Evolutionary conservation across 1,140 invertebrate species (phyloP).

Genomic region (Dendroctonus ponderosae): DNA sequence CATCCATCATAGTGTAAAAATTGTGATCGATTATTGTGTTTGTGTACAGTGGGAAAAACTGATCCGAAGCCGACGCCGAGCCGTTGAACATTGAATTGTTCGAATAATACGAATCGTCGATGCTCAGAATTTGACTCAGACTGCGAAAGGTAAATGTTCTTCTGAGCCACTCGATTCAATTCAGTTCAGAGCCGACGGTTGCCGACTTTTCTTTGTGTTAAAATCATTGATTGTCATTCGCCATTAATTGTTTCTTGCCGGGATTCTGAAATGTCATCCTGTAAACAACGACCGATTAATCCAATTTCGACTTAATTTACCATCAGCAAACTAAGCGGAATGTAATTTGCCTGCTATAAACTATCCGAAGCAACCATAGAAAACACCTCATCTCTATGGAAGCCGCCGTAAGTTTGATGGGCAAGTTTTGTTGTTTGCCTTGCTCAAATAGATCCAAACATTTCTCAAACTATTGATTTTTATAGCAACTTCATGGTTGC

Average conservation of each 20-base stretch:
- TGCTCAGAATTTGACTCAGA: slow-evolving; percentile 34
- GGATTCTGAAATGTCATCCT: slow-evolving; percentile 49
- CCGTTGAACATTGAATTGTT: slow-evolving; percentile 39
- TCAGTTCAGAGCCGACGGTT: slow-evolving; percentile 1
- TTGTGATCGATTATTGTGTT: slow-evolving; percentile 48
- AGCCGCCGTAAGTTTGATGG: too few species aligned
- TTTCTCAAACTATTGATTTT: too few species aligned
- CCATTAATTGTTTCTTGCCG: slow-evolving; percentile 49
- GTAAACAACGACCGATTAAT: slow-evolving; percentile 38
- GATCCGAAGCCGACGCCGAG: slow-evolving; percentile 49
- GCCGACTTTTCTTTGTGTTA: slow-evolving; percentile 46
- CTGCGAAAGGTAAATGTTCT: slow-evolving; percentile 41
- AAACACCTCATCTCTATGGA: too few species aligned
- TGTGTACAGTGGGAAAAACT: slow-evolving; percentile 46
- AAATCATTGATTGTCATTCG: slow-evolving; percentile 45
- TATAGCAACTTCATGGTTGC: too few species aligned
- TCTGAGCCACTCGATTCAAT: too few species aligned
- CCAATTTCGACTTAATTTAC: too few species aligned
- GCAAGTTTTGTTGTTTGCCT: too few species aligned
- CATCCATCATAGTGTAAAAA: slow-evolving; percentile 45
- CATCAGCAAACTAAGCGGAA: too few species aligned
- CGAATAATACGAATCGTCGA: slow-evolving; percentile 46
- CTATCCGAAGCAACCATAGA: too few species aligned
- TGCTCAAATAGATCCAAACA: too few species aligned
- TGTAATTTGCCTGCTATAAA: too few species aligned